Percentiles rank a stretch among this genome's conserved stretches.
phyloP scores from a whole-genome alignment of 2,888 invertebrate species.

The Tuberolachnus salignus region DNA sequence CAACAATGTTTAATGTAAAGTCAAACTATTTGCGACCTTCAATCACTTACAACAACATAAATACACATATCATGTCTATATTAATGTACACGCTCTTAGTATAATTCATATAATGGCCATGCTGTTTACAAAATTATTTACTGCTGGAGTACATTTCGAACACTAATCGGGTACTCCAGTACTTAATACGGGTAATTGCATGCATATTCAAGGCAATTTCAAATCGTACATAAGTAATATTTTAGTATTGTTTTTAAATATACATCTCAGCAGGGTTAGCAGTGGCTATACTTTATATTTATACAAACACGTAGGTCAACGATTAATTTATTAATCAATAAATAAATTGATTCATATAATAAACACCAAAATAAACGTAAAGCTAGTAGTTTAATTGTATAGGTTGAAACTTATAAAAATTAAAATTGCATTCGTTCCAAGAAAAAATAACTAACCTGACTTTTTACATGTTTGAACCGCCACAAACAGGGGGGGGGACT shows the following conservation, averaged over 20 bases:
- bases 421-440: too few species aligned
- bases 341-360: background rate
- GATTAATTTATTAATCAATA: background rate
- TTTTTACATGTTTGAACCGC: too few species aligned
- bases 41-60: background rate
- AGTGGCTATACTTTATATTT: background rate
- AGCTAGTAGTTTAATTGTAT: too few species aligned
- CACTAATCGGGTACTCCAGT: background rate
- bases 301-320: background rate
- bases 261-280: background rate
- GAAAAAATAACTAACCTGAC: too few species aligned
- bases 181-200: conserved; percentile 10
- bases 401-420: too few species aligned
- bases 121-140: conserved; percentile 24
- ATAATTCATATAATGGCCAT: background rate
- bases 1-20: background rate
- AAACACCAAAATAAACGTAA: too few species aligned
- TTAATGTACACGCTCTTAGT: background rate
- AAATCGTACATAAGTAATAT: background rate
- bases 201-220: background rate
- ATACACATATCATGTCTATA: conserved; percentile 5
- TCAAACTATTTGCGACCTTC: conserved; percentile 33
- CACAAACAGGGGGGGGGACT: too few species aligned
- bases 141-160: background rate
- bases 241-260: conserved; percentile 1